Conservation (phyloP, 2,888 invertebrate species). For the Octonoba sinensis region DNA sequence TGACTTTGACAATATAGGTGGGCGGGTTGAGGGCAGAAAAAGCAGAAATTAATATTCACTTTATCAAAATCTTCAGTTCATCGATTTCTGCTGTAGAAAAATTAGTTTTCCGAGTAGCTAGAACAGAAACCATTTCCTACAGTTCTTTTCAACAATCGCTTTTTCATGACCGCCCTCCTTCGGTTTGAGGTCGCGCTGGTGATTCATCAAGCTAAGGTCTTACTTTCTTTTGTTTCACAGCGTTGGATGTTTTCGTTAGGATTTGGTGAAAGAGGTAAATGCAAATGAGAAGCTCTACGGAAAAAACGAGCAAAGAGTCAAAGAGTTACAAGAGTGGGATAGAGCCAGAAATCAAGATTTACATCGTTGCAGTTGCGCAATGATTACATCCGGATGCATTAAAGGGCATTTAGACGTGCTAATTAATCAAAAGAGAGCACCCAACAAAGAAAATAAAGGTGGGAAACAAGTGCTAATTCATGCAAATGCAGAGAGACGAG, state of each 20-base stretch:
- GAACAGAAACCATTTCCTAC: no score
- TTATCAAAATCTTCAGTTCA: no score
- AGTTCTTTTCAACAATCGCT: slow-evolving; percentile 12
- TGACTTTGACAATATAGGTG: no score
- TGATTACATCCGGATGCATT: slow-evolving; percentile 22
- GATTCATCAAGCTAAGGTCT: slow-evolving; percentile 42
- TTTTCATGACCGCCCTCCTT: slow-evolving; percentile 33
- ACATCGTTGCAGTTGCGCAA: slow-evolving; percentile 5
- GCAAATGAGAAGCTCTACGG: slow-evolving; percentile 2
- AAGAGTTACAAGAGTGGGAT: no score
- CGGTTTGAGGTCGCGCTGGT: slow-evolving; percentile 47
- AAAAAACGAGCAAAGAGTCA: no score
- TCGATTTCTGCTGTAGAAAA: no score
- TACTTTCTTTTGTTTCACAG: not conserved
- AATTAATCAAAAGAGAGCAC: slow-evolving; percentile 37
- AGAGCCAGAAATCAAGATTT: no score
- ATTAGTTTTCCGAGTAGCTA: no score
- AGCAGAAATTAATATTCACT: no score
- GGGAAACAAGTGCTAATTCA: not conserved
- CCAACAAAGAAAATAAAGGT: slow-evolving; percentile 10
- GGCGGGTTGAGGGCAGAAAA: no score
- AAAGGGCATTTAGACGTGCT: not conserved
- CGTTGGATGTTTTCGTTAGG: not conserved
- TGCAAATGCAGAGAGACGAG: not conserved
- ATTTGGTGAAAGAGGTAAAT: slow-evolving; percentile 7